phyloP scores from a whole-genome alignment of 2,888 invertebrate species.

The Agriopis leucophaearia region DNA sequence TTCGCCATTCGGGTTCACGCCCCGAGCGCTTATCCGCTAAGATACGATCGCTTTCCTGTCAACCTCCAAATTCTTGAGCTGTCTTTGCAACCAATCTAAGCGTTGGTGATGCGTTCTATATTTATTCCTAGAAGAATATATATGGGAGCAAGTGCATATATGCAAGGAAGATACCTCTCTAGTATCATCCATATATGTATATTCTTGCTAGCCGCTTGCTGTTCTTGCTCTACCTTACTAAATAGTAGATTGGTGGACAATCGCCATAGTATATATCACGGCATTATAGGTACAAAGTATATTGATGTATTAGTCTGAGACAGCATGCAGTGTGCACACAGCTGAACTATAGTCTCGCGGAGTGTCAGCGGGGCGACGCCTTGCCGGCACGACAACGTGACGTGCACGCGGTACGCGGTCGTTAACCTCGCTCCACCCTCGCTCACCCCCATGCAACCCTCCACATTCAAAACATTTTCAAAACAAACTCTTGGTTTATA shows the following conservation, averaged over 20 bases:
- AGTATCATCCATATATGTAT: too few species aligned
- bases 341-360: slow-evolving; percentile 24
- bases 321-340: slow-evolving; percentile 21
- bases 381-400: slow-evolving; percentile 50
- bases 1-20: too few species aligned
- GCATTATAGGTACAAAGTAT: neutral
- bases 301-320: neutral
- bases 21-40: too few species aligned
- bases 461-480: slow-evolving; percentile 45
- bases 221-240: neutral
- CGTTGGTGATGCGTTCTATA: too few species aligned
- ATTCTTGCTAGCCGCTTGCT: too few species aligned
- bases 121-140: too few species aligned
- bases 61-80: too few species aligned
- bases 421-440: slow-evolving; percentile 63
- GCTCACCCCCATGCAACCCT: slow-evolving; percentile 58
- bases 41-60: too few species aligned
- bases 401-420: slow-evolving; percentile 64
- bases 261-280: neutral
- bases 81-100: too few species aligned
- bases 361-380: slow-evolving; percentile 25
- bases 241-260: neutral
- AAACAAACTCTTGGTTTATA: slow-evolving; percentile 41
- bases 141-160: too few species aligned
- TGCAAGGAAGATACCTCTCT: too few species aligned